These are phyloP conservation scores for Indri indri DNA, from an alignment of 2,113 vertebrate genomes.

Conservation along the genomic window DNA sequence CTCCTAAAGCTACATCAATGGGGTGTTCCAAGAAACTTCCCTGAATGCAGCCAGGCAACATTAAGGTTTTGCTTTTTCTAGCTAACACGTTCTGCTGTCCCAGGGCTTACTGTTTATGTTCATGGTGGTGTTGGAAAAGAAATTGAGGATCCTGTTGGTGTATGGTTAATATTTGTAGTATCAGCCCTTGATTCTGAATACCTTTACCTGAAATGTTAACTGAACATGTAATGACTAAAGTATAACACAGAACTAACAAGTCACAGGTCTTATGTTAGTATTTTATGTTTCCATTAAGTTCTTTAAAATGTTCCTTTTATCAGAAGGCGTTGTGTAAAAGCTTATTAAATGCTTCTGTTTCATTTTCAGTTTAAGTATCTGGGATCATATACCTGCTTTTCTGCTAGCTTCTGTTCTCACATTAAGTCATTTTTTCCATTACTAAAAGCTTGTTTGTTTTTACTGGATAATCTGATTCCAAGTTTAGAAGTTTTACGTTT, in stretches of 20 bases:
- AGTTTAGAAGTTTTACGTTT: constrained; percentile 69
- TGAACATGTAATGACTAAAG: constrained; percentile 5
- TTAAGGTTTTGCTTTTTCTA: background rate
- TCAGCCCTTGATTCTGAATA: background rate
- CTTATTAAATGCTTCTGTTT: constrained; percentile 36
- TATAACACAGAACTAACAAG: background rate
- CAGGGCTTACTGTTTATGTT: background rate
- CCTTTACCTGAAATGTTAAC: constrained; percentile 30
- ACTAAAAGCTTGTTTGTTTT: constrained; percentile 75
- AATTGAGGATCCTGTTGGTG: background rate
- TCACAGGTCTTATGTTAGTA: background rate
- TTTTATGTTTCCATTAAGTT: background rate
- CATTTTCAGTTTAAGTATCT: constrained; percentile 33
- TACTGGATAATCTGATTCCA: constrained; percentile 72
- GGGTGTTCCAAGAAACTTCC: background rate
- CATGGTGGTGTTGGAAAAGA: background rate
- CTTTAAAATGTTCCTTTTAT: constrained; percentile 12
- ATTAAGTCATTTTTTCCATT: constrained; percentile 75
- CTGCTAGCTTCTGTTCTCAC: constrained; percentile 49
- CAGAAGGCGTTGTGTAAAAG: background rate
- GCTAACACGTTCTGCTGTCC: background rate
- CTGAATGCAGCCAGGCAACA: background rate
- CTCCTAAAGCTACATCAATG: background rate
- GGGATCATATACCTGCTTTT: constrained; percentile 61
- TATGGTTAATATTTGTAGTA: background rate